Base-by-base conservation (phyloP, 2,113 vertebrate genomes). In the Pica pica region DNA sequence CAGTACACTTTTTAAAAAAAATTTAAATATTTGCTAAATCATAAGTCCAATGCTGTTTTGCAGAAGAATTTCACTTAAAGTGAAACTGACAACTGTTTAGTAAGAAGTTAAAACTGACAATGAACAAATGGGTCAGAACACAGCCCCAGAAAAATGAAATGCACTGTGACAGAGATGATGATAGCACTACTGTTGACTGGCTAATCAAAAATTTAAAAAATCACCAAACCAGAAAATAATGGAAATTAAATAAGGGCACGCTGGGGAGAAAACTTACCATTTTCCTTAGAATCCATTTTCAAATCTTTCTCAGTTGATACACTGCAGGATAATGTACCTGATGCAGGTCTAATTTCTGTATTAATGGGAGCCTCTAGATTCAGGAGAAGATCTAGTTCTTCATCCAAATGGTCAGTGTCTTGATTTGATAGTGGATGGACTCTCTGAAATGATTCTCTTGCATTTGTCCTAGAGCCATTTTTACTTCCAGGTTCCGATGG, bases 381-480 rank as follows among this genome's bases (percentile, higher is more conserved):
- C 41, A 99, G 98, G 79, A 99, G 97, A 91, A 97, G 94, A 90
- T 99, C 99, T 65, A 99, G 97, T 79, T 99, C 99, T 82, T 99
- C 98, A 44, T 99, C 99, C 37, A 97, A 90, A 17, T 97, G 94
- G 79, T 99, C 98, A 47, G 24, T 77, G 23, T 75, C 96, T 28
- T 93, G 79, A 57, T 94, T 89, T 47, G 64, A 60, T 1, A 75
- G 35, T 44, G 10, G 74, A 52, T 44, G 50, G 10, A 50, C 76
- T 41, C 71, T 78, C 76, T 76, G 95, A 13, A 94, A 46, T 8
- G 57, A 52, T 50, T 83, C 42, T 37, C 70, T 44, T 71, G 76
- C 60, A 33, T n/a, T 63, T 28, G 20, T 69, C 18, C 18, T 42
- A 33, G 70, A 67, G 70, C 46, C 37, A 7, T 47, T 95, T 91